Evolutionary conservation across 2,888 invertebrate species (phyloP).

Genomic region (Lasius fuliginosus): DNA sequence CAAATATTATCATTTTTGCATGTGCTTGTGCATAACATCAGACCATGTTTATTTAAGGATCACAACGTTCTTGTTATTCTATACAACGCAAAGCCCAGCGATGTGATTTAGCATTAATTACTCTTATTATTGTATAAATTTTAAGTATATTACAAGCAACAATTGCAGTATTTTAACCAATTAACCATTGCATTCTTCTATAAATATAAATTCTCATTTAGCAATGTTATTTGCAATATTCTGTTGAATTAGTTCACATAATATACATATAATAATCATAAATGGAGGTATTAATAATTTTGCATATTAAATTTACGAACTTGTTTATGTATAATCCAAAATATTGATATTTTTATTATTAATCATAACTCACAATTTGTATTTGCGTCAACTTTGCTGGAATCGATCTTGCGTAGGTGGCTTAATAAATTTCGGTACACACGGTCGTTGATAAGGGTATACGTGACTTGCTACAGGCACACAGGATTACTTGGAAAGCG

Average conservation of each 20-base stretch:
- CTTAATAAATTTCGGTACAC: constrained; percentile 62
- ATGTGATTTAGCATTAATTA: constrained; percentile 80
- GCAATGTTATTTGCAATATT: background rate
- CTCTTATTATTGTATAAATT: constrained; percentile 74
- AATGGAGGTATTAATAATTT: constrained; percentile 9
- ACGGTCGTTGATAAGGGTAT: constrained; percentile 59
- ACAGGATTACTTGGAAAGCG: constrained; percentile 66
- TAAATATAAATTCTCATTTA: constrained; percentile 2
- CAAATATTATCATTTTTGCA: constrained; percentile 31
- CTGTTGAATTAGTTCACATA: background rate
- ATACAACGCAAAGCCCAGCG: constrained; percentile 63
- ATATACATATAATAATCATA: background rate
- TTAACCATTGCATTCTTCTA: constrained; percentile 10
- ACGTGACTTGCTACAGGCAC: constrained; percentile 70
- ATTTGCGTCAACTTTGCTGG: constrained; percentile 37
- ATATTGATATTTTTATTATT: constrained; percentile 35
- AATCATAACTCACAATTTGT: constrained; percentile 20
- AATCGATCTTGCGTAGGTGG: constrained; percentile 35
- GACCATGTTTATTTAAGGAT: constrained; percentile 65
- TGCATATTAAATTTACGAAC: background rate
- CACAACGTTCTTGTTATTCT: constrained; percentile 63
- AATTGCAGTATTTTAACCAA: constrained; percentile 45
- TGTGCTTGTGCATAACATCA: constrained; percentile 44
- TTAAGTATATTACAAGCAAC: constrained; percentile 74
- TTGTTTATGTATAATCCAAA: background rate